phyloP scores from a whole-genome alignment of 2,888 invertebrate species.

The Eristalis pertinax region DNA sequence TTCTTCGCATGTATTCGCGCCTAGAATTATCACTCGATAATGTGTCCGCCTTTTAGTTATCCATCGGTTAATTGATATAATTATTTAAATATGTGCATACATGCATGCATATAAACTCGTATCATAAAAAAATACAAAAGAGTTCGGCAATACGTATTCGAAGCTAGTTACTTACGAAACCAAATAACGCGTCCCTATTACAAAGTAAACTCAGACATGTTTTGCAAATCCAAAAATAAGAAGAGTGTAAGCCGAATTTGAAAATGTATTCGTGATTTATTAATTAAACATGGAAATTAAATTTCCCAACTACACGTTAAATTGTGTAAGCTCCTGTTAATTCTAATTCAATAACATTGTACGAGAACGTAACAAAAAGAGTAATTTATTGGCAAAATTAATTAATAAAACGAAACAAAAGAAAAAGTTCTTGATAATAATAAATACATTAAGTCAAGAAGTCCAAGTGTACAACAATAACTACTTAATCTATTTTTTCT shows the following conservation, averaged over 20 bases:
- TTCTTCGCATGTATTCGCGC: too few species aligned
- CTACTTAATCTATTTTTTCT: conserved; percentile 75
- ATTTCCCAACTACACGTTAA: conserved; percentile 43
- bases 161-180: too few species aligned
- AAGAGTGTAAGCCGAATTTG: not conserved
- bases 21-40: too few species aligned
- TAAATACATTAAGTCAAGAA: conserved; percentile 55
- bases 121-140: too few species aligned
- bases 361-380: conserved; percentile 39
- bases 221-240: not conserved
- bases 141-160: too few species aligned
- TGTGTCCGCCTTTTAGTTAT: too few species aligned
- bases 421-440: conserved; percentile 41
- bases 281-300: conserved; percentile 4
- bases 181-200: too few species aligned
- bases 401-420: conserved; percentile 6
- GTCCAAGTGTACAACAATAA: conserved; percentile 17
- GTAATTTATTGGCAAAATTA: conserved; percentile 15
- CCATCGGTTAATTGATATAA: too few species aligned
- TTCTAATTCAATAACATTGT: conserved; percentile 34
- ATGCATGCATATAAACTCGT: too few species aligned
- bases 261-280: conserved; percentile 10
- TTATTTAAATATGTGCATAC: too few species aligned
- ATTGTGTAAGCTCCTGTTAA: conserved; percentile 47
- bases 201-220: not conserved